These are phyloP conservation scores for Aegotheles bennettii DNA, from an alignment of 2,113 vertebrate genomes.

Conservation along the genomic window DNA sequence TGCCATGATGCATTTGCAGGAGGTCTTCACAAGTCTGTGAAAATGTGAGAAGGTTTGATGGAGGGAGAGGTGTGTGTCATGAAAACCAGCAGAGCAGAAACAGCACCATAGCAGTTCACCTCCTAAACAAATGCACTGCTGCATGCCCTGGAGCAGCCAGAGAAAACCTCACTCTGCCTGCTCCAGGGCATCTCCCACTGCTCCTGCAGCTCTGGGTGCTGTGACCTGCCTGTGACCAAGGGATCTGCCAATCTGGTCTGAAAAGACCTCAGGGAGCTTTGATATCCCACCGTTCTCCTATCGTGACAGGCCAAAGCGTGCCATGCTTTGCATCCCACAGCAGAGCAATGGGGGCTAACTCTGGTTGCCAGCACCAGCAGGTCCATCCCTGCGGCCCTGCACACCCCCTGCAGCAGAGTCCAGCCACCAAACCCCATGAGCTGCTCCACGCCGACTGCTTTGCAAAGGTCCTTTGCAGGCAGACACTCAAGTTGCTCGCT, in stretches of 20 bases:
- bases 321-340: fast-evolving
- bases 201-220: background rate
- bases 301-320: fast-evolving
- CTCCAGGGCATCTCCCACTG: background rate
- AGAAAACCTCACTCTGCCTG: background rate
- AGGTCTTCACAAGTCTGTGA: background rate
- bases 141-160: background rate
- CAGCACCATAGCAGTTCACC: too few species aligned
- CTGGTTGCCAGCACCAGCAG: background rate
- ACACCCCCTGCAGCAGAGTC: background rate
- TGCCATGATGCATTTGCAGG: background rate
- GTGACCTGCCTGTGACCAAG: background rate
- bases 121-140: fast-evolving
- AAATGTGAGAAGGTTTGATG: background rate
- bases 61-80: background rate
- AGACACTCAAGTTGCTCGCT: constrained; percentile 50
- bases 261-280: background rate
- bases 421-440: constrained; percentile 66
- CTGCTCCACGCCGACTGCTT: constrained; percentile 59
- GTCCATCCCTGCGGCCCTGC: background rate
- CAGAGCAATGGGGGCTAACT: background rate
- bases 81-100: background rate
- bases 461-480: constrained; percentile 72
- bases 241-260: background rate
- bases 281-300: background rate